Conservation (phyloP, 2,113 vertebrate species). For the Phrynosoma blainvillii region DNA sequence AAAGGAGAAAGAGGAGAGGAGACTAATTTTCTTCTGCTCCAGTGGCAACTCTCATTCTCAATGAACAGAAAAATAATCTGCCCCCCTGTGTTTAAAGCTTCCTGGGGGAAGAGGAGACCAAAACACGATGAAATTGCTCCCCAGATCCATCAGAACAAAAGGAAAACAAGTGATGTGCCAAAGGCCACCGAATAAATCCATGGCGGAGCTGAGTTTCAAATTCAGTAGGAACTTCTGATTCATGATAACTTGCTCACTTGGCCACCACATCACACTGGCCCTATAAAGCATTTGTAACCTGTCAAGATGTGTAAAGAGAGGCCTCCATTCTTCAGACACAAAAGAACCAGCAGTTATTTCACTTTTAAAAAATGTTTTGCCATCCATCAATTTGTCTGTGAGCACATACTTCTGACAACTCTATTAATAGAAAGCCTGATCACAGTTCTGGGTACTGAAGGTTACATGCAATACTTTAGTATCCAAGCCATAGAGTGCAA, state of each 20-base stretch:
- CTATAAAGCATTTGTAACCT: neutral
- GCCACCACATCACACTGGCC: too few species aligned
- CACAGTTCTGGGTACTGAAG: conserved; percentile 52
- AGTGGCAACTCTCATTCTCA: too few species aligned
- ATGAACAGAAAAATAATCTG: too few species aligned
- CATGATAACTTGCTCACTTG: too few species aligned
- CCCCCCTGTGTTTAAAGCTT: too few species aligned
- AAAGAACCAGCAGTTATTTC: conserved; percentile 56
- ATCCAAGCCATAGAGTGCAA: conserved; percentile 39
- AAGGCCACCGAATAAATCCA: neutral
- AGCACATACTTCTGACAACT: conserved; percentile 62
- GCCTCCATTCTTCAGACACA: conserved; percentile 49
- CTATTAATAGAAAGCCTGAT: conserved; percentile 71
- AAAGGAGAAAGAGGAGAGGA: too few species aligned
- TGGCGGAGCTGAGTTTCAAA: neutral
- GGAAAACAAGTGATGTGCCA: neutral
- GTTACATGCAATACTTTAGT: conserved; percentile 54
- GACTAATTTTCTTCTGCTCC: too few species aligned
- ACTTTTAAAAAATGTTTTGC: conserved; percentile 48
- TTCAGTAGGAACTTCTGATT: too few species aligned
- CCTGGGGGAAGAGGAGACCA: too few species aligned
- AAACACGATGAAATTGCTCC: too few species aligned
- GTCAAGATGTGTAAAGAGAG: conserved; percentile 42
- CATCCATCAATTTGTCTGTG: conserved; percentile 58
- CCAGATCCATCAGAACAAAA: too few species aligned